Evolutionary conservation across 92 coral and sea anemone species (phyloP), one percentile per base, ranked within the genome.

Genomic region (Porites divaricata): DNA sequence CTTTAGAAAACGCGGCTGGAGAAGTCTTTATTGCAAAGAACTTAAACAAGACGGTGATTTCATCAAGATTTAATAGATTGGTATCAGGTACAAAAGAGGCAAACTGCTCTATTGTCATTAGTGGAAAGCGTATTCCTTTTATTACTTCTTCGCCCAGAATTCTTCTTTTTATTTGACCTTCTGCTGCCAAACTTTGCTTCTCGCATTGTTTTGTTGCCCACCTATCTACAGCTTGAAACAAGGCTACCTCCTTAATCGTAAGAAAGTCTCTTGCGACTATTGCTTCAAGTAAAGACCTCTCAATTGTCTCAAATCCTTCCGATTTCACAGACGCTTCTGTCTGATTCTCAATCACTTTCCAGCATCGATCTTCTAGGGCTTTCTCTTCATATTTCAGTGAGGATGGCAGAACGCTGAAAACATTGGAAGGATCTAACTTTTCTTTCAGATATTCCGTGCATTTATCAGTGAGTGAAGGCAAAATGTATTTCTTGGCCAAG

Each of bases 401-500:
- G 11, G 80, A 81, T 17, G 92, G 88, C 8, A 88, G 87, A 65
- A 88, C 70, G n/a, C 83, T 74, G 78, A 90, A 93, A 45, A 89
- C 93, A 78, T 87, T 87, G 2, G 88, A 80, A 1, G 93, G 83
- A 53, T 89, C 89, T 14, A 93, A 83, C n/a, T 89, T 85, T 1
- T 87, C 67, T 45, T 80, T 88, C 2, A 93, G 83, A 72, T 87
- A 93, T 64, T 86, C 72, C 1, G 84, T 76, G 78, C 96, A 90
- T 19, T 84, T 67, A 20, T 90, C 89, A 22, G 77, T 86, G 7
- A 90, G 91, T 12, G 85, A 78, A 28, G 93, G 93, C 67, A 92
- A 54, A 10, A 87, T 90, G 74, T 90, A 93, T 67, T 93, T 90
- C 48, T 90, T 87, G 0, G 96, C 94, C 52, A 93, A 78, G 70